These are phyloP conservation scores for Lasioglossum morio DNA, from an alignment of 2,888 invertebrate genomes.

Conservation along the genomic window DNA sequence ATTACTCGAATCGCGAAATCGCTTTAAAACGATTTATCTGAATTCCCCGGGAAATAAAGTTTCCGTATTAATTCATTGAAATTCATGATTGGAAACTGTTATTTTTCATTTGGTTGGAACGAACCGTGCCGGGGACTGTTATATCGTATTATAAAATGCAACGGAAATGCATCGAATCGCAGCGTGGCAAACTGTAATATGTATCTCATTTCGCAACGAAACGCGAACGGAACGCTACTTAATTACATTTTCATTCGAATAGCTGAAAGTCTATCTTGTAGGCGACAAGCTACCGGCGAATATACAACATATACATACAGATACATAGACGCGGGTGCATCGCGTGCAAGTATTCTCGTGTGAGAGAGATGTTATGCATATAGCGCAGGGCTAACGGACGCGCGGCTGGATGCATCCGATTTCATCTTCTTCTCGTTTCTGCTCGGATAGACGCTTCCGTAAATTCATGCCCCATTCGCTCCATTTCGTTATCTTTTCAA, in stretches of 20 bases:
- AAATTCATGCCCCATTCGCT: slow-evolving; percentile 57
- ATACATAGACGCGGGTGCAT: slow-evolving; percentile 12
- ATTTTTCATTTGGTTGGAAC: not conserved
- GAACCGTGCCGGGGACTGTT: not conserved
- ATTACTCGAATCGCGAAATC: not conserved
- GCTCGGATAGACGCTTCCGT: slow-evolving; percentile 47
- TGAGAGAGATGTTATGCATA: slow-evolving; percentile 25
- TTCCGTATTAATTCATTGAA: not conserved
- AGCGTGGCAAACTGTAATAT: not conserved
- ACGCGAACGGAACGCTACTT: not conserved
- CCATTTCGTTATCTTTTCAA: slow-evolving; percentile 50
- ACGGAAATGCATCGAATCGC: not conserved
- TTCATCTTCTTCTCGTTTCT: slow-evolving; percentile 55
- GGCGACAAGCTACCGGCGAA: slow-evolving; percentile 12
- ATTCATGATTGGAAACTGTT: not conserved
- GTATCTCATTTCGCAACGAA: not conserved
- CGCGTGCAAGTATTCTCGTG: slow-evolving; percentile 6
- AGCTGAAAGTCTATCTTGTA: not conserved
- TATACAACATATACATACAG: not conserved
- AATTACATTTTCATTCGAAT: slow-evolving; percentile 24
- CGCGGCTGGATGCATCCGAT: slow-evolving; percentile 47
- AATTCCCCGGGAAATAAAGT: not conserved
- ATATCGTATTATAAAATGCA: not conserved
- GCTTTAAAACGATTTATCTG: not conserved
- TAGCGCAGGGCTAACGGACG: slow-evolving; percentile 31